Base-by-base conservation (phyloP, 2,888 invertebrate species). In the Anorthoa munda region DNA sequence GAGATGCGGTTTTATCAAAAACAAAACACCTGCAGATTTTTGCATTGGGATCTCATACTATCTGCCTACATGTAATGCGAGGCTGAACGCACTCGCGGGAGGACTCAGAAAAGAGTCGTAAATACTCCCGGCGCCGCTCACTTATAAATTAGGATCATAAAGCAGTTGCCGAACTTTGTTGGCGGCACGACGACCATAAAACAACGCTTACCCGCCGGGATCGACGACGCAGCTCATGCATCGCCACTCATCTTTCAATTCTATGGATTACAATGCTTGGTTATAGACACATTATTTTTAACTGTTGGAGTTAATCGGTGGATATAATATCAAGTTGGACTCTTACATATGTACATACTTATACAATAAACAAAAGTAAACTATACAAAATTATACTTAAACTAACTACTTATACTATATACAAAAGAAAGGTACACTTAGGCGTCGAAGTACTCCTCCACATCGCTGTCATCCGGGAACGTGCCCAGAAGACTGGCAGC, bases 81-180 rank as follows among this genome's bases (percentile, higher is more conserved):
- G 87, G 85, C 87, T 91, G 93, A 95, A 94, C 93, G 93, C 91
- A 94, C 96, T 94, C 95, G 88, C 91, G 94, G 93, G 95, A 94
- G 91, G 89, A 88, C 90, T 89, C 89, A 92, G 93, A 94, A 95
- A 95, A 95, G 95, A 95, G 94, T 93, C 94, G 92, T 94, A 94
- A 94, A 94, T 94, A 94, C 94, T 92, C 92, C 90, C 94, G 93
- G 90, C 94, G 92, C 93, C 94, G 94, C 94, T 95, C 94, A 95
- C 96, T 96, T 96, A 96, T 96, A 96, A 96, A 96, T 96, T 96
- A 96, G 96, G 94, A 95, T 95, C 96, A 96, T 96, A 96, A 96
- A 96, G 94, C 95, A 95, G 94, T 95, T 95, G 94, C 92, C 94
- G 92, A 96, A 96, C 93, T 96, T 96, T 95, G 95, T 93, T 94